These are phyloP conservation scores for Drosophila austrosaltans DNA, from an alignment of 2,888 invertebrate genomes.

Conservation along the genomic window DNA sequence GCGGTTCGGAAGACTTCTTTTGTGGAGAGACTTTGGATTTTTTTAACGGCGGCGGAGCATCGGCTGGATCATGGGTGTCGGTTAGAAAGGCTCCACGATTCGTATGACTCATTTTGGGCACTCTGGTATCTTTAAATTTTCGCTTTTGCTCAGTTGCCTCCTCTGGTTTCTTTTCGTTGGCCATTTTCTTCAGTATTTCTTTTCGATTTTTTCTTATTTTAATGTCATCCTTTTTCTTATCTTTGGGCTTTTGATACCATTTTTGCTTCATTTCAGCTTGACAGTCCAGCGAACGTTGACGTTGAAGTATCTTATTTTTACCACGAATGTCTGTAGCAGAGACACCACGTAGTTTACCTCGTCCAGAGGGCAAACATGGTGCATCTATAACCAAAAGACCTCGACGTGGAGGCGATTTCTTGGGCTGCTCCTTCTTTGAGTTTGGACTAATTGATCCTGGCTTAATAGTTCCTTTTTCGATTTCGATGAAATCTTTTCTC, in stretches of 20 bases:
- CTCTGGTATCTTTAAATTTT: conserved; percentile 34
- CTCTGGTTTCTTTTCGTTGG: conserved; percentile 51
- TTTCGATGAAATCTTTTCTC: neutral
- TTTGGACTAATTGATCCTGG: neutral
- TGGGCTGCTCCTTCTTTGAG: neutral
- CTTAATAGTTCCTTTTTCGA: neutral
- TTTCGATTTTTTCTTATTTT: conserved; percentile 71
- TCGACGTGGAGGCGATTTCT: conserved; percentile 44
- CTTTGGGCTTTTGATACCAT: conserved; percentile 76
- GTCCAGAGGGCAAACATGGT: conserved; percentile 70
- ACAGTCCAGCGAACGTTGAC: conserved; percentile 37
- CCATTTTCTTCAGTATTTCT: conserved; percentile 73
- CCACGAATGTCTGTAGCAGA: conserved; percentile 32
- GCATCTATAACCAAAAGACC: conserved; percentile 65
- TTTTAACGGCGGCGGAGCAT: conserved; percentile 34
- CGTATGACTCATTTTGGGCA: conserved; percentile 84
- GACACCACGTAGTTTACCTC: conserved; percentile 77
- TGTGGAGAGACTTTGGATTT: conserved; percentile 34
- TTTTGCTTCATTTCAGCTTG: conserved; percentile 65
- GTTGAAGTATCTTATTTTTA: conserved; percentile 23
- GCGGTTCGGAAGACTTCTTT: neutral
- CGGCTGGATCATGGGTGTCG: conserved; percentile 30
- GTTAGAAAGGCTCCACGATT: conserved; percentile 86
- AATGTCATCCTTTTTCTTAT: conserved; percentile 50
- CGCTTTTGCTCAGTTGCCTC: conserved; percentile 28